phyloP scores from a whole-genome alignment of 2,113 vertebrate species.

The Rattus rattus region DNA sequence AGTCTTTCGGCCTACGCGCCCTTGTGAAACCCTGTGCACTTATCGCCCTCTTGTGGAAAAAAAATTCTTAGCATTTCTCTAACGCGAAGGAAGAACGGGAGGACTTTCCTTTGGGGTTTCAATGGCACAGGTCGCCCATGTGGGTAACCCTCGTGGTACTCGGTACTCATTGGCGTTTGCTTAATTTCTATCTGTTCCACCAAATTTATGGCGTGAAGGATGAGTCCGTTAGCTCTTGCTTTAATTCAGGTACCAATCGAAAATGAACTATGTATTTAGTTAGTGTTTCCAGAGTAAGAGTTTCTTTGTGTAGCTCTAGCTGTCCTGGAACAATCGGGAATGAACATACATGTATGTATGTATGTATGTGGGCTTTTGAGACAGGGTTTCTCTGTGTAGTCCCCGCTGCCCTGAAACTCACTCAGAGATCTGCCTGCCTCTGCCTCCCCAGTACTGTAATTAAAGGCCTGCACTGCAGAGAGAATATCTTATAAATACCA shows the following conservation, averaged over 20 bases:
- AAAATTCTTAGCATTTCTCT: not conserved
- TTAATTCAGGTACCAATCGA: not conserved
- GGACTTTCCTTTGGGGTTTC: not conserved
- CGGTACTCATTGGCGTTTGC: not conserved
- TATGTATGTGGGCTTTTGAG: not conserved
- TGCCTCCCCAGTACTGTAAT: not conserved
- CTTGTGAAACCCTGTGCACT: constrained; percentile 47
- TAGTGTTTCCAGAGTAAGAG: not conserved
- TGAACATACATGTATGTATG: no score
- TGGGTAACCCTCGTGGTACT: no score
- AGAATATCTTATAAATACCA: no score
- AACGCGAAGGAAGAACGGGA: not conserved
- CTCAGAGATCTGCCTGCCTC: not conserved
- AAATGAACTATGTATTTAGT: not conserved
- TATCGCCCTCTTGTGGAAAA: constrained; percentile 78
- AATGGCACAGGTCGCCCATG: not conserved
- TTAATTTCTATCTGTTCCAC: constrained; percentile 6
- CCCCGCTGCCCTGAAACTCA: not conserved
- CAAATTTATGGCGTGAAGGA: not conserved
- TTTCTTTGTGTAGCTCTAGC: not conserved
- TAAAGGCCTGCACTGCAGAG: not conserved
- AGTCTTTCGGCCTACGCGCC: fast-evolving
- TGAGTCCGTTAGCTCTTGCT: not conserved
- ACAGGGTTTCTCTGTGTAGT: not conserved
- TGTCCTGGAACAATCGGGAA: not conserved